Evolutionary conservation across 2,797 vertebrate genomes (phyloP).

Genomic region (Chaetophractus vellerosus): DNA sequence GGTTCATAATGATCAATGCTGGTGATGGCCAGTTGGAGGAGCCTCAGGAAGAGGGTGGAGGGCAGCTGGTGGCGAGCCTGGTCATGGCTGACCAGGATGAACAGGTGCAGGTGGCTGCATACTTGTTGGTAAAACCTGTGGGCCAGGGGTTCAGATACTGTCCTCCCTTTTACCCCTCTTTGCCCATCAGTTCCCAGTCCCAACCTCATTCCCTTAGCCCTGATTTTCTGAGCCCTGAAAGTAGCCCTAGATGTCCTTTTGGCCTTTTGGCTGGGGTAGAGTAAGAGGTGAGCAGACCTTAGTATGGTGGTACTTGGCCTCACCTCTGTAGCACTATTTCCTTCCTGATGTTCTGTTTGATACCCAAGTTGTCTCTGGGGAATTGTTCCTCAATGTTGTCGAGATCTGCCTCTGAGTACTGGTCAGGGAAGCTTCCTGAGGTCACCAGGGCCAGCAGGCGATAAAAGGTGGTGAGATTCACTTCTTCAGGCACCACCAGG

Average conservation of each 20-base stretch:
- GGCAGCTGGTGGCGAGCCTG: slow-evolving; percentile 51
- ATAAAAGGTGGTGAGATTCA: slow-evolving; percentile 86
- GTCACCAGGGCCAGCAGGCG: slow-evolving; percentile 90
- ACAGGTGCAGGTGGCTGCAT: slow-evolving; percentile 91
- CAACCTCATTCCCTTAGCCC: neutral
- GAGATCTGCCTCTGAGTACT: slow-evolving; percentile 89
- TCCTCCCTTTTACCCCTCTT: neutral
- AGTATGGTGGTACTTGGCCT: slow-evolving; percentile 68
- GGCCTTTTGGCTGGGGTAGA: slow-evolving; percentile 34
- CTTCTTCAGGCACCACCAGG: slow-evolving; percentile 90
- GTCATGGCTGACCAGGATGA: slow-evolving; percentile 89
- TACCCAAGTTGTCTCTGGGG: slow-evolving; percentile 77
- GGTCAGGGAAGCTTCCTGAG: slow-evolving; percentile 88
- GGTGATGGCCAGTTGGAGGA: slow-evolving; percentile 88
- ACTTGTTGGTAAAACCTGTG: slow-evolving; percentile 90
- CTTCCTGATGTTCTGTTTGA: slow-evolving; percentile 83
- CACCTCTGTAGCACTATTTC: slow-evolving; percentile 90
- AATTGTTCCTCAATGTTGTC: slow-evolving; percentile 84
- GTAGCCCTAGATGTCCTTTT: neutral
- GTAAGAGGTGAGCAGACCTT: neutral
- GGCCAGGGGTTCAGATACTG: neutral
- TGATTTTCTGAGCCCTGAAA: neutral
- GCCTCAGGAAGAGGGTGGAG: slow-evolving; percentile 83
- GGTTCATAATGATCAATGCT: slow-evolving; percentile 92
- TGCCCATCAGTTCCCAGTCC: neutral